Conservation (phyloP, 2,888 invertebrate species). For the Cerastis leucographa region DNA sequence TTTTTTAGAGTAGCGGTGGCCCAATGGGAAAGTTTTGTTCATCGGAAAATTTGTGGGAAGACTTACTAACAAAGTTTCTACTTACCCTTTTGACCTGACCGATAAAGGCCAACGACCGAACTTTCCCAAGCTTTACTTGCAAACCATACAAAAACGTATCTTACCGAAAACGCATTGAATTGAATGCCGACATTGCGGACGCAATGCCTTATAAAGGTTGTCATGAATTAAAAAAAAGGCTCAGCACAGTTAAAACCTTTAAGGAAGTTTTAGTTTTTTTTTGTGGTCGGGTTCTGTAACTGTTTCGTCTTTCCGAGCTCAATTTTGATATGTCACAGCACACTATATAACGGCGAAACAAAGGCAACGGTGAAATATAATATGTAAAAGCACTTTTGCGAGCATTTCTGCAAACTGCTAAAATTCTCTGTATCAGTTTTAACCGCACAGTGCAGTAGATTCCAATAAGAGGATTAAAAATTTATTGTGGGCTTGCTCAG, state of each 20-base stretch:
- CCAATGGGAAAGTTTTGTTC: too few relatives aligned
- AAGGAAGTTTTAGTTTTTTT: constrained; percentile 30
- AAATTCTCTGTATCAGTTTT: neutral
- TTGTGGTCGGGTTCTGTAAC: constrained; percentile 60
- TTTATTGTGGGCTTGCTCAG: neutral
- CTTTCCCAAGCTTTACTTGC: constrained; percentile 47
- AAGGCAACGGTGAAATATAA: neutral
- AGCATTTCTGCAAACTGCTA: neutral
- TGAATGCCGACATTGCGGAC: constrained; percentile 81
- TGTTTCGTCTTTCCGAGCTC: neutral
- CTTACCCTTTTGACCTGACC: constrained; percentile 39
- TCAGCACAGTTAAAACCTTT: constrained; percentile 44
- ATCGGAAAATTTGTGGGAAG: too few relatives aligned
- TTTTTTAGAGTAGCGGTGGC: too few relatives aligned
- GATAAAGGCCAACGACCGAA: constrained; percentile 34
- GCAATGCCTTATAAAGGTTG: constrained; percentile 73
- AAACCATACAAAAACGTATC: constrained; percentile 50
- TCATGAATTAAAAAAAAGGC: constrained; percentile 60
- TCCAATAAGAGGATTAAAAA: neutral
- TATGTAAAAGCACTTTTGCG: neutral
- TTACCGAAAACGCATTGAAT: constrained; percentile 79
- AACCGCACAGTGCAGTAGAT: neutral
- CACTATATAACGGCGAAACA: neutral
- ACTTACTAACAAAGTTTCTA: neutral
- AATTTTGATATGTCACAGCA: neutral